A percentile compares a stretch with the other conserved stretches of the same genome.
Evolutionary conservation across 2,113 vertebrate genomes (phyloP).

Genomic region (Marcusenius ussheri): DNA sequence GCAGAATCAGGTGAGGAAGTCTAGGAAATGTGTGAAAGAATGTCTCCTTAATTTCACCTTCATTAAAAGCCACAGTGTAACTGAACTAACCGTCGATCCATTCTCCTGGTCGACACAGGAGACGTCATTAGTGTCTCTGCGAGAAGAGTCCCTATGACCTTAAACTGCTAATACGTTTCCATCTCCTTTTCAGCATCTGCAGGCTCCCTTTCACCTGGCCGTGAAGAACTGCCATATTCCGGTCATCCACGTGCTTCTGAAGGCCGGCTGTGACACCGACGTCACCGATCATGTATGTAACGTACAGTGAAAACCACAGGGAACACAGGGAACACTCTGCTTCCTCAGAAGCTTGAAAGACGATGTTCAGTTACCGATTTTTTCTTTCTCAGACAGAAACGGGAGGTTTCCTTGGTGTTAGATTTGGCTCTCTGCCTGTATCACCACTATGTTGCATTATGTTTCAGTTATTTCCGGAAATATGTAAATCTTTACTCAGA

Average conservation of each 20-base stretch:
- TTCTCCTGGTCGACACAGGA: not conserved
- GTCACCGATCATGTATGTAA: constrained; percentile 65
- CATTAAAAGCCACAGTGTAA: not conserved
- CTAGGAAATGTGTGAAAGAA: not conserved
- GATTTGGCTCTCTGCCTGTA: not conserved
- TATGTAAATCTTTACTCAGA: not conserved
- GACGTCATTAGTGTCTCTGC: not conserved
- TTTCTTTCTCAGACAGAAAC: not conserved
- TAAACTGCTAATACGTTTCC: constrained; percentile 26
- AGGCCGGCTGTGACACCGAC: constrained; percentile 60
- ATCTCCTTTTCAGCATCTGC: constrained; percentile 57
- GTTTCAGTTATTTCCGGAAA: not conserved
- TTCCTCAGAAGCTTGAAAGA: not conserved
- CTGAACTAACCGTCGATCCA: not conserved
- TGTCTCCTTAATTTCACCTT: not conserved
- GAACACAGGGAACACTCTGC: not conserved
- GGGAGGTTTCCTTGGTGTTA: not conserved
- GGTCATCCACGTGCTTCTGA: constrained; percentile 65
- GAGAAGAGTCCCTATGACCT: not conserved
- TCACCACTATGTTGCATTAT: not conserved
- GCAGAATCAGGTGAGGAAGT: constrained; percentile 61
- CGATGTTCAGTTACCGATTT: not conserved
- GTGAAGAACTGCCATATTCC: constrained; percentile 63
- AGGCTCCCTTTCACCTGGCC: constrained; percentile 74
- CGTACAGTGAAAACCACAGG: not conserved